A percentile compares a stretch with the other conserved stretches of the same genome.
phyloP scores from a whole-genome alignment of 2,113 vertebrate genomes.

The Spilogale gracilis region DNA sequence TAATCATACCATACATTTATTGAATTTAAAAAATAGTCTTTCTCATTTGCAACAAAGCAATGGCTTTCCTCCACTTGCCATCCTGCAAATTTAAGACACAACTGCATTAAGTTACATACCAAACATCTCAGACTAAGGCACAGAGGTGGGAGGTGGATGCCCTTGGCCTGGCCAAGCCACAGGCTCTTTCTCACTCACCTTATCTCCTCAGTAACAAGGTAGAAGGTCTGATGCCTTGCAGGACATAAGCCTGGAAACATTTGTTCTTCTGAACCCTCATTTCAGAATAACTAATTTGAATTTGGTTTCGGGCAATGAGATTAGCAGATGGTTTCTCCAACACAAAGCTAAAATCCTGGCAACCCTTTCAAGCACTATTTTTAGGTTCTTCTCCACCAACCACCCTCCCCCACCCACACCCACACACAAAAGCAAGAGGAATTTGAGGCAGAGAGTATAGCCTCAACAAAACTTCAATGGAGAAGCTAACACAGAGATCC shows the following conservation, averaged over 20 bases:
- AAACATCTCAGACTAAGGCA: neutral
- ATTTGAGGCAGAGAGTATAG: constrained; percentile 39
- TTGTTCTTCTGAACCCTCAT: constrained; percentile 10
- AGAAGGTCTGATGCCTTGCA: neutral
- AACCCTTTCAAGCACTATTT: neutral
- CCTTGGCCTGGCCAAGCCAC: neutral
- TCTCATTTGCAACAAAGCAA: neutral
- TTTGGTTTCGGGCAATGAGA: neutral
- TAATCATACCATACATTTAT: constrained; percentile 5
- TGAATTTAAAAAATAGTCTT: constrained; percentile 15
- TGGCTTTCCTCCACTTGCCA: neutral
- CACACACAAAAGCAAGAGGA: neutral
- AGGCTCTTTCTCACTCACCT: neutral
- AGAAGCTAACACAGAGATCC: neutral
- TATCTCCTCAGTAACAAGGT: neutral
- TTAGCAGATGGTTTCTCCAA: neutral
- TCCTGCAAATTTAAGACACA: neutral
- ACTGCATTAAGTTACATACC: neutral
- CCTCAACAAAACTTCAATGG: neutral
- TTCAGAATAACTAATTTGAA: neutral
- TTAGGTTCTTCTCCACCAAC: neutral
- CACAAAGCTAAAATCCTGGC: constrained; percentile 39
- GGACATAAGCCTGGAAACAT: neutral
- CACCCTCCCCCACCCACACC: neutral
- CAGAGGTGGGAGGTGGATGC: neutral